phyloP scores from a whole-genome alignment of 2,113 vertebrate species.

The Elaphurus davidianus region DNA sequence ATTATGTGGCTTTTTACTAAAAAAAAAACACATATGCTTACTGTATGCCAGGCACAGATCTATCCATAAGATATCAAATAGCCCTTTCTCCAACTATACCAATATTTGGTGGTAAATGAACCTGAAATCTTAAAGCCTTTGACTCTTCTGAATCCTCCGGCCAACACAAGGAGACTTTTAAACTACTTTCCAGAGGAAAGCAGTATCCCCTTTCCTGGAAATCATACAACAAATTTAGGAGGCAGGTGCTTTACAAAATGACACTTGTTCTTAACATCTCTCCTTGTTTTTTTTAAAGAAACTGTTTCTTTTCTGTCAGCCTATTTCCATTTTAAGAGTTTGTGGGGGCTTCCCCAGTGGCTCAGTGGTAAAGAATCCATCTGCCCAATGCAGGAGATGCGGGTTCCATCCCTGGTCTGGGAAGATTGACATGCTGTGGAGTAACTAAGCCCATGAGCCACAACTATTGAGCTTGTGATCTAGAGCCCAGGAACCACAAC shows the following conservation, averaged over 20 bases:
- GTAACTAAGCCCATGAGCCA: neutral
- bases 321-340: neutral
- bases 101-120: neutral
- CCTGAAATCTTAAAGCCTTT: neutral
- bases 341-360: neutral
- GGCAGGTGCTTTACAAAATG: neutral
- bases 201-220: neutral
- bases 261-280: neutral
- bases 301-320: neutral
- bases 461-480: neutral
- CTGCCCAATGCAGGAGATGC: neutral
- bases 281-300: neutral
- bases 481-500: neutral
- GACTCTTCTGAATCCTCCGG: neutral
- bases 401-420: neutral
- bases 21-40: neutral
- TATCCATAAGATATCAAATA: neutral
- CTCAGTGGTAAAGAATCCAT: neutral
- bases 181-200: neutral
- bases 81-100: neutral
- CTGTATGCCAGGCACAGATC: neutral
- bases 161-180: neutral
- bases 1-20: neutral
- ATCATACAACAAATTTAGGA: neutral
- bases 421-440: neutral